These are phyloP conservation scores for Epirrhoe alternata DNA, from an alignment of 2,888 invertebrate genomes.

Conservation along the genomic window DNA sequence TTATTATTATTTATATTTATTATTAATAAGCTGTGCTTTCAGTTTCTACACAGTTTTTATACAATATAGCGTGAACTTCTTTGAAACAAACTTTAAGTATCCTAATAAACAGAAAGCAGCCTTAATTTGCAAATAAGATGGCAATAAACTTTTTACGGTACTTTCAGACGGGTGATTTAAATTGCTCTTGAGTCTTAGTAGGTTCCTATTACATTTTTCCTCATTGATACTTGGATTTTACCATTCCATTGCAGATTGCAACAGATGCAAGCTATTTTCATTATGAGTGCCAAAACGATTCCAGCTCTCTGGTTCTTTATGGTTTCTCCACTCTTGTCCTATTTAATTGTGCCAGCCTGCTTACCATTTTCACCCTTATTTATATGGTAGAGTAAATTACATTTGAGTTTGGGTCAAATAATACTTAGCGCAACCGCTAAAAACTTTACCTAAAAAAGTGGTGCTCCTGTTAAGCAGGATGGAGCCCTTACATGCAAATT, in stretches of 20 bases:
- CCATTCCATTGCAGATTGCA: no score
- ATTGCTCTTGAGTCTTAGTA: neutral
- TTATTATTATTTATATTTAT: no score
- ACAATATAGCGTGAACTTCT: neutral
- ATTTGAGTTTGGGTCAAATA: no score
- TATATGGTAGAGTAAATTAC: no score
- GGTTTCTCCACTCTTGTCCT: neutral
- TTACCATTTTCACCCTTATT: no score
- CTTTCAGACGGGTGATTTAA: neutral
- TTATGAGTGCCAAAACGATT: neutral
- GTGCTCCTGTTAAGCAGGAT: no score
- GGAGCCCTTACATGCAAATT: no score
- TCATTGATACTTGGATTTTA: no score
- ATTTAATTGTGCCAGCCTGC: neutral
- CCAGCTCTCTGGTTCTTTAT: neutral
- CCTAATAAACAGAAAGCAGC: conserved; percentile 14
- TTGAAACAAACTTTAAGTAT: conserved; percentile 18
- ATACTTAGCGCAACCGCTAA: no score
- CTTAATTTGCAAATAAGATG: conserved; percentile 24
- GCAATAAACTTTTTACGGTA: conserved; percentile 28
- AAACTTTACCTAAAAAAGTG: no score
- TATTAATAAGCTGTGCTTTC: neutral
- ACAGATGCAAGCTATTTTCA: no score
- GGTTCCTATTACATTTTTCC: no score
- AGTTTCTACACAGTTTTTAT: neutral